Percentiles rank a stretch among this genome's conserved stretches.
These are phyloP conservation scores for Gastracanthus pulcherrimus DNA, from an alignment of 2,888 invertebrate genomes.

Conservation along the genomic window DNA sequence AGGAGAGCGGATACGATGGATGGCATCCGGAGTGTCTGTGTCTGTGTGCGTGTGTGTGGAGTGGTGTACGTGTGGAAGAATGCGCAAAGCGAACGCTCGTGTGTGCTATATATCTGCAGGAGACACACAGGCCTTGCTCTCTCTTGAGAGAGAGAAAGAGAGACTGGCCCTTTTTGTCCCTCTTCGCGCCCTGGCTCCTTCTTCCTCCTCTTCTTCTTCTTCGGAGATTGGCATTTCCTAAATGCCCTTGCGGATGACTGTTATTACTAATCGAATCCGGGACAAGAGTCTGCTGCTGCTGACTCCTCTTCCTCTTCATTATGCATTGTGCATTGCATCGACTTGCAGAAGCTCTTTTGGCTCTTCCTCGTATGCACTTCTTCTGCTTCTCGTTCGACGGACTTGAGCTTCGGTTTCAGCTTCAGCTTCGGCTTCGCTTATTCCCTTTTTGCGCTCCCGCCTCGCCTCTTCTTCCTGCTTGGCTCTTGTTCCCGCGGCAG, in stretches of 20 bases:
- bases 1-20: conserved; percentile 70
- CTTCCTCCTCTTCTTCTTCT: conserved; percentile 30
- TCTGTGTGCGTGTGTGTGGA: no score
- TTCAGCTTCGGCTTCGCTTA: background rate
- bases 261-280: conserved; percentile 68
- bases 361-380: no score
- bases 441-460: background rate
- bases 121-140: background rate
- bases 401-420: no score
- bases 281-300: conserved; percentile 59
- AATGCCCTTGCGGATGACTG: conserved; percentile 63
- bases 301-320: background rate
- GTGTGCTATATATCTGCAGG: background rate
- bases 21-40: conserved; percentile 72
- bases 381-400: no score
- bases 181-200: background rate
- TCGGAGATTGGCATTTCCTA: conserved; percentile 10
- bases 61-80: background rate
- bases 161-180: background rate
- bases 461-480: background rate
- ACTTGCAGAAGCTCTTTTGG: background rate
- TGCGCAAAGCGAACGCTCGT: conserved; percentile 55
- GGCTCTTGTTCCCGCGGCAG: conserved; percentile 4
- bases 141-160: background rate
- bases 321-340: background rate